Conservation (phyloP, 2,113 vertebrate genomes). For the Regulus satrapa region DNA sequence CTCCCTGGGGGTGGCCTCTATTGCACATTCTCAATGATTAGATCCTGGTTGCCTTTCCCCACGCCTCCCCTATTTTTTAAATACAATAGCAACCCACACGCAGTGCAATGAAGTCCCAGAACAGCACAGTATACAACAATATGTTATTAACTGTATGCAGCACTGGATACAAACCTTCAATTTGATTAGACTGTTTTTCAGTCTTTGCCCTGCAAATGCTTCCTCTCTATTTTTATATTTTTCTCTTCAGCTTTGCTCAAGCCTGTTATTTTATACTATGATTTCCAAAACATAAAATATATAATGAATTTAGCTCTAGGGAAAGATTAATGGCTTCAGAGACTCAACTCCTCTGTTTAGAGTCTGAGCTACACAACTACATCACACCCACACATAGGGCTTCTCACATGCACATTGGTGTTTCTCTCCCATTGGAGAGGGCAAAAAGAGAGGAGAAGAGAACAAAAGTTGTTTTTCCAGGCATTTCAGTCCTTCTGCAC, state of each 20-base stretch:
- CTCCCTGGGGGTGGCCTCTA: background rate
- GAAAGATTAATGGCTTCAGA: background rate
- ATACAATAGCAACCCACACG: background rate
- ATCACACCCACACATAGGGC: rapidly evolving
- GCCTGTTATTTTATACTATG: background rate
- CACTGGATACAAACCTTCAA: background rate
- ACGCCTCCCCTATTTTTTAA: rapidly evolving
- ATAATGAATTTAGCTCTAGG: background rate
- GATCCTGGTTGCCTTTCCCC: background rate
- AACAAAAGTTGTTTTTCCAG: background rate
- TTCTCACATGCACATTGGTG: background rate
- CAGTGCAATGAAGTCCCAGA: background rate
- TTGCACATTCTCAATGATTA: background rate
- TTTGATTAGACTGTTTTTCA: background rate
- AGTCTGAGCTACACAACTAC: background rate
- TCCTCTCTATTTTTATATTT: background rate
- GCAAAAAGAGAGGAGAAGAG: background rate
- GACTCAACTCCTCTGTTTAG: background rate
- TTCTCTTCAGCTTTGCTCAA: background rate
- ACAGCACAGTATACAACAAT: background rate
- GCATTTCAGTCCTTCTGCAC: background rate
- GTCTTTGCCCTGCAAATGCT: background rate
- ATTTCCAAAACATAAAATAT: background rate
- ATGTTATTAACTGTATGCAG: background rate
- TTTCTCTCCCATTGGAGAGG: background rate